Evolutionary conservation across 2,113 vertebrate genomes (phyloP).

Genomic region (Peromyscus polionotus): DNA sequence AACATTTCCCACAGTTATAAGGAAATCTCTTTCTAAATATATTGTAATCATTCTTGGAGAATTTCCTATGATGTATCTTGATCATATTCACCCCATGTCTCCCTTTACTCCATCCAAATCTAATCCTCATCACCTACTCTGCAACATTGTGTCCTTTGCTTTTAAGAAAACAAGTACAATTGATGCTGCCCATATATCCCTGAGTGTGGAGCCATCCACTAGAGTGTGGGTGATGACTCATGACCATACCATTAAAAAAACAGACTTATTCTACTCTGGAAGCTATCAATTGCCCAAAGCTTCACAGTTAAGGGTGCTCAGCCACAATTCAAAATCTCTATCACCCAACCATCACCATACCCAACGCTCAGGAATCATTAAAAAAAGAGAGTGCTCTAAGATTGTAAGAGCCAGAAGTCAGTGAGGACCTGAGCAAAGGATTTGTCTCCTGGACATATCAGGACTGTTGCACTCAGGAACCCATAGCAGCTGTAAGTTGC

Average conservation of each 20-base stretch:
- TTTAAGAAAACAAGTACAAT: too few species aligned
- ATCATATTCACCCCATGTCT: too few species aligned
- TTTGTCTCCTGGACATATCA: too few species aligned
- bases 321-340: background rate
- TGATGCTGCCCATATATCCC: background rate
- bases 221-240: too few species aligned
- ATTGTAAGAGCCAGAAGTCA: background rate
- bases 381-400: background rate
- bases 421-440: background rate
- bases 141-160: background rate
- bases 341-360: too few species aligned
- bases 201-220: background rate
- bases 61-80: background rate
- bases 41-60: background rate
- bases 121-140: background rate
- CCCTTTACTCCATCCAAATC: background rate
- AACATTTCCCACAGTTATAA: background rate
- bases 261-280: background rate
- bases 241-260: background rate
- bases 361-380: too few species aligned
- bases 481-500: background rate
- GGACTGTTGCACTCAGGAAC: background rate
- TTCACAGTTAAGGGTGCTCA: background rate
- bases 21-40: background rate
- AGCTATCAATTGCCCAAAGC: background rate